These are phyloP conservation scores for Panonychus citri DNA, from an alignment of 1,140 invertebrate species.

Conservation along the genomic window DNA sequence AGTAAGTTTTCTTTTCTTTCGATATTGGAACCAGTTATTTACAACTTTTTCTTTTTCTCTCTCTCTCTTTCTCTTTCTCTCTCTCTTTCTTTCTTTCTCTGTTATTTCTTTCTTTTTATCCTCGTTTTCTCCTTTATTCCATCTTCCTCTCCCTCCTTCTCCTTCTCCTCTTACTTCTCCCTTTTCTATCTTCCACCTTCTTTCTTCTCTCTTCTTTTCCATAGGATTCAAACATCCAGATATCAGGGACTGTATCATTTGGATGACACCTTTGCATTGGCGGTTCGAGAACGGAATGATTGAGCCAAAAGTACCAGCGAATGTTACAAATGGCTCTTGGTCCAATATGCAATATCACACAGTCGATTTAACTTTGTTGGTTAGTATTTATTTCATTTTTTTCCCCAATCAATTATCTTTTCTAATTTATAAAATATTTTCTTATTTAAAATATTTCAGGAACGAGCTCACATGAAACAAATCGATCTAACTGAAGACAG, in stretches of 20 bases:
- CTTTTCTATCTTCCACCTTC: not conserved
- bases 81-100: not conserved
- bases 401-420: not conserved
- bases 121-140: not conserved
- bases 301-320: slow-evolving; percentile 30
- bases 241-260: slow-evolving; percentile 11
- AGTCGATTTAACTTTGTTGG: slow-evolving; percentile 52
- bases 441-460: not conserved
- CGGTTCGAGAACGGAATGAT: slow-evolving; percentile 7
- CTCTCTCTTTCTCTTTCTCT: too few relatives aligned
- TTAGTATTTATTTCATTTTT: slow-evolving; percentile 26
- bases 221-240: slow-evolving; percentile 4
- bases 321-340: slow-evolving; percentile 41
- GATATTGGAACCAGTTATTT: not conserved
- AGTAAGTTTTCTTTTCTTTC: slow-evolving; percentile 3
- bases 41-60: not conserved
- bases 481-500: not conserved
- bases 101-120: not conserved
- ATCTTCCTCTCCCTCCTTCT: not conserved
- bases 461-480: slow-evolving; percentile 9
- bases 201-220: not conserved
- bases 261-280: slow-evolving; percentile 17
- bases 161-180: not conserved
- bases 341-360: slow-evolving; percentile 58
- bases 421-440: not conserved